Evolutionary conservation across 2,888 invertebrate genomes (phyloP), one percentile per base, ranked within the genome.

Genomic region (Cataglyphis rosenhaueri): DNA sequence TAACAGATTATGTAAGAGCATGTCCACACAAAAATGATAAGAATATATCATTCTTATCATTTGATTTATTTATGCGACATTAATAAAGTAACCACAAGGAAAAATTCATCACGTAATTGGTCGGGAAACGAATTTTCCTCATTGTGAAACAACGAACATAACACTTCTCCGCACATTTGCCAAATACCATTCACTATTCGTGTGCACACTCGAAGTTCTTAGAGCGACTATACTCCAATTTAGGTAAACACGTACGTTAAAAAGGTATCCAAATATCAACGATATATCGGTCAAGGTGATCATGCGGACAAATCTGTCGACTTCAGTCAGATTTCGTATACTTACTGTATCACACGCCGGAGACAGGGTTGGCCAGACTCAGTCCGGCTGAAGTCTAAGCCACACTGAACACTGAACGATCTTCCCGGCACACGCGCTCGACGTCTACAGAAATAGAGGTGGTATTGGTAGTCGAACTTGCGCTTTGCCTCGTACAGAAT

Each of bases 371-470:
- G 78, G 64, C 86, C 81, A 86, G 86, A 89, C 83, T 83, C 86
- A 82, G 85, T 91, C 89, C 89, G 90, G 83, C 86, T 85, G 81
- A 90, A 90, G 89, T 87, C 89, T 84, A 88, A 89, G 87, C 91
- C 91, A 83, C 84, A 89, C 90, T 91, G 32, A 32, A 25, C 25
- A 25, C 25, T 25, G 84, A 89, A 86, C 79, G 29, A 59, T 65
- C 84, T 68, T 66, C 44, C 85, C 81, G 81, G 82, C 84, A 85
- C 89, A 85, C 84, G 87, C 87, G 82, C 85, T 86, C 88, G 91
- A 87, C 91, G 88, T 87, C 84, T 88, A 87, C 89, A 82, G 86
- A 90, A 90, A 90, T 90, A 90, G 90, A 88, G 87, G 64, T 73
- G 74, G 83, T 84, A 85, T 86, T 75, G 70, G 66, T 73, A 52